Evolutionary conservation across 2,888 invertebrate genomes (phyloP).

Genomic region (Priocnemis perturbator): DNA sequence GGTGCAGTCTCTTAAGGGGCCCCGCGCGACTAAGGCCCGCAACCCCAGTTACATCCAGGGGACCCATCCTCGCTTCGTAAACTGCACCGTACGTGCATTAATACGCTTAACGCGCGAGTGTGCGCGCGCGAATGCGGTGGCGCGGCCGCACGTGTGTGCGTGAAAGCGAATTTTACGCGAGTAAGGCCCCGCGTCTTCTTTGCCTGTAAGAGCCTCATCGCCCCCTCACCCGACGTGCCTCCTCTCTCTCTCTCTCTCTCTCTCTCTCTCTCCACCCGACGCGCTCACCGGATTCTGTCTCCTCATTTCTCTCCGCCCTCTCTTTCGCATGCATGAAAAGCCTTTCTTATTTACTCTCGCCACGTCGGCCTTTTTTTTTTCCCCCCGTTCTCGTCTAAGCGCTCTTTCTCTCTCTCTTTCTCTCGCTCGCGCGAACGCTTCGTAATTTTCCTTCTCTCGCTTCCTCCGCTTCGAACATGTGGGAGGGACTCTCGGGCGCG

Average conservation of each 20-base stretch:
- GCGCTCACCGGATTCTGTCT: not conserved
- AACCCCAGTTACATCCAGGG: slow-evolving; percentile 26
- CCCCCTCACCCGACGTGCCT: not conserved
- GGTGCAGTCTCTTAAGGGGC: slow-evolving; percentile 58
- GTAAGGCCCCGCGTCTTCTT: slow-evolving; percentile 6
- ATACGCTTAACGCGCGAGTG: slow-evolving; percentile 9
- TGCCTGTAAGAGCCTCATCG: not conserved
- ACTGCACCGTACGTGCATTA: slow-evolving; percentile 6
- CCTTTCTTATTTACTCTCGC: not conserved
- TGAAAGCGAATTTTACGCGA: slow-evolving; percentile 4
- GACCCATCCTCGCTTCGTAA: not conserved
- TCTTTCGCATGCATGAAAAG: not conserved
- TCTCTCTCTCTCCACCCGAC: not conserved
- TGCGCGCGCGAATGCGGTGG: not conserved
- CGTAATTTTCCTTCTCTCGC: too few relatives aligned
- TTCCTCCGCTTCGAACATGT: slow-evolving; percentile 26
- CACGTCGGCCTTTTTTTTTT: not conserved
- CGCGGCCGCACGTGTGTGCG: not conserved
- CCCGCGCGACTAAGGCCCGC: slow-evolving; percentile 34
- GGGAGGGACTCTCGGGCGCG: slow-evolving; percentile 48
- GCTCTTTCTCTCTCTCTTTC: not conserved
- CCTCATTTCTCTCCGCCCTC: not conserved
- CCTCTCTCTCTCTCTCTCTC: too few relatives aligned
- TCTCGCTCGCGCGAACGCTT: too few relatives aligned
- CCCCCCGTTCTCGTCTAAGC: not conserved